Evolutionary conservation across 2,113 vertebrate genomes (phyloP).

Genomic region (Leucopsar rothschildi): DNA sequence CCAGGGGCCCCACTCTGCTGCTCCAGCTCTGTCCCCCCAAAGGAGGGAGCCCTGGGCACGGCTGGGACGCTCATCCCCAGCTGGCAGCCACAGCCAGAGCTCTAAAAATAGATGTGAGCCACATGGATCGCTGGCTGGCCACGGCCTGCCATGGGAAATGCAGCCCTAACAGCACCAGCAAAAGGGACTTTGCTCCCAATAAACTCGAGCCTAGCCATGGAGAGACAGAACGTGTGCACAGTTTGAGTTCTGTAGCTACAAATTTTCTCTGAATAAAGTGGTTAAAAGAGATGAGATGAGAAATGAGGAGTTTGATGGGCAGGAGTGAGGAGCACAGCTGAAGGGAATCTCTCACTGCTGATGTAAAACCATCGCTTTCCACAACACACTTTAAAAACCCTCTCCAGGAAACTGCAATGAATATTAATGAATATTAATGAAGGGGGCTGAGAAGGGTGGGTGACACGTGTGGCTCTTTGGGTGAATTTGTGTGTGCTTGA

Average conservation of each 20-base stretch:
- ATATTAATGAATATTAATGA: background rate
- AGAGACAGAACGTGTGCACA: fast-evolving
- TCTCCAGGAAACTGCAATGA: background rate
- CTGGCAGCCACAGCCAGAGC: background rate
- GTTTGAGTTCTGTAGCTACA: background rate
- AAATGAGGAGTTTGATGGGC: background rate
- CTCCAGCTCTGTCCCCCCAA: background rate
- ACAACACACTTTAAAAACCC: background rate
- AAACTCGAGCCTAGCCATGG: background rate
- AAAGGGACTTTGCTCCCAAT: background rate
- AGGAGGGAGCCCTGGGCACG: fast-evolving
- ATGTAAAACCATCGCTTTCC: background rate
- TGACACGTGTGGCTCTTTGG: background rate
- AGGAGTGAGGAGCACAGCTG: background rate
- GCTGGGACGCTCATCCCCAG: fast-evolving
- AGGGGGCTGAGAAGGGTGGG: background rate
- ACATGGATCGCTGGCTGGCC: background rate
- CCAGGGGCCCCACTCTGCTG: background rate
- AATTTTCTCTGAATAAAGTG: background rate
- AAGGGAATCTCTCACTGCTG: background rate
- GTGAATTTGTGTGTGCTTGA: background rate
- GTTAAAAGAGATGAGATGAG: background rate
- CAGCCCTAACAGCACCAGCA: background rate
- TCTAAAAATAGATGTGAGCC: background rate
- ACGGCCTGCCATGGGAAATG: fast-evolving